Percentiles rank a stretch among this genome's conserved stretches.
These are phyloP conservation scores for Astreopora myriophthalma DNA, from an alignment of 64 coral and sea anemone genomes.

Conservation along the genomic window DNA sequence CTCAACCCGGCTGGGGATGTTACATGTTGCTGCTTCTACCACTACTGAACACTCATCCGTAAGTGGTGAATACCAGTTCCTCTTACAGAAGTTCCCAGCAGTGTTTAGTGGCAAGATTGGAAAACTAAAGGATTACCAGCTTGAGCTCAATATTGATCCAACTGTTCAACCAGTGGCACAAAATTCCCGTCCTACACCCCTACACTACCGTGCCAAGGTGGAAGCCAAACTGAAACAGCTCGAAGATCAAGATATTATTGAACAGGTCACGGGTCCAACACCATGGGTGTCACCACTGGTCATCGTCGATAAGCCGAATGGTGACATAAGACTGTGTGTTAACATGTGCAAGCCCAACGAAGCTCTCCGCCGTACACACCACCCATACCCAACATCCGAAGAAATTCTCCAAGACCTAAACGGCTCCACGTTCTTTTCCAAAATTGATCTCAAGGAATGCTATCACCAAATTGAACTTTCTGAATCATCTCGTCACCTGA, in stretches of 20 bases:
- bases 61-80: background rate
- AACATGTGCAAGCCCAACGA: background rate
- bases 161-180: background rate
- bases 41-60: background rate
- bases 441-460: background rate
- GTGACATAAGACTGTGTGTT: background rate
- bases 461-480: conserved; percentile 41
- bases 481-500: conserved; percentile 47
- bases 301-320: conserved; percentile 1
- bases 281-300: background rate
- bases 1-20: conserved; percentile 9
- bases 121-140: conserved; percentile 6
- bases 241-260: background rate
- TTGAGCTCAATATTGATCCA: background rate
- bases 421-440: background rate
- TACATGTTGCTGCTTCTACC: background rate
- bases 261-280: background rate
- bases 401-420: background rate
- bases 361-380: background rate
- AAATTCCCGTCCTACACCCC: background rate
- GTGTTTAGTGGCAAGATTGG: background rate
- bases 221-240: conserved; percentile 12
- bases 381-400: too few relatives aligned
- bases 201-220: background rate
- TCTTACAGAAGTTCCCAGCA: conserved; percentile 24